Evolutionary conservation across 2,113 vertebrate genomes (phyloP).

Genomic region (Poeciliopsis prolifica): DNA sequence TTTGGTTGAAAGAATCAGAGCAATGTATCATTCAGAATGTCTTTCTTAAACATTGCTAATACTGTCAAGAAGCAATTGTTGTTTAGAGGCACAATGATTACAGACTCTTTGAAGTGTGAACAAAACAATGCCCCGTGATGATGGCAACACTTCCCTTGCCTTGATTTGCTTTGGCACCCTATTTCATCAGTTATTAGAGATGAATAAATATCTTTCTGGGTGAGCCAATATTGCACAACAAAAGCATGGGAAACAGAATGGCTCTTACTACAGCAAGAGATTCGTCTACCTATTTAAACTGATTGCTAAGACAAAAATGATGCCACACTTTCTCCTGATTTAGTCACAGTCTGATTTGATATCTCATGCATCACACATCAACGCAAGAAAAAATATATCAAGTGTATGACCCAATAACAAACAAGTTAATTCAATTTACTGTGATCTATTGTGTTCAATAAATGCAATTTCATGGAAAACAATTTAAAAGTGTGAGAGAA

Average conservation of each 20-base stretch:
- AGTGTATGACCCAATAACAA: not conserved
- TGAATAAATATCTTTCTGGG: slow-evolving; percentile 20
- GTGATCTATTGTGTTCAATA: not conserved
- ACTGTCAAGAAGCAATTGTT: slow-evolving; percentile 58
- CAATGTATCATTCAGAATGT: slow-evolving; percentile 24
- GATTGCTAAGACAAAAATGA: not conserved
- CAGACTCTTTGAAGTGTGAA: slow-evolving; percentile 19
- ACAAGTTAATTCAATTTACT: slow-evolving; percentile 6
- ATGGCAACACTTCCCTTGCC: slow-evolving; percentile 22
- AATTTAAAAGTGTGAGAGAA: slow-evolving; percentile 6
- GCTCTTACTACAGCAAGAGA: not conserved
- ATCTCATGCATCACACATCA: not conserved
- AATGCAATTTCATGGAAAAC: slow-evolving; percentile 7
- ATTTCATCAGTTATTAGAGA: slow-evolving; percentile 24
- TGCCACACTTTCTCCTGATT: not conserved
- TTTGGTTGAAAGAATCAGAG: slow-evolving; percentile 24
- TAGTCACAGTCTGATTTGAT: not conserved
- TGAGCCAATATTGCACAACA: not conserved
- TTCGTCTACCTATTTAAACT: not conserved
- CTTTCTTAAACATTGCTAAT: slow-evolving; percentile 10
- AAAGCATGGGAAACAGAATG: not conserved
- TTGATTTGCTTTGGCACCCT: slow-evolving; percentile 59
- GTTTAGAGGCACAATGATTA: slow-evolving; percentile 46
- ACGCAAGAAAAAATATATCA: not conserved
- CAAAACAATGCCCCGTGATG: slow-evolving; percentile 13